Evolutionary conservation across 2,888 invertebrate species (phyloP).

Genomic region (Athrips mouffetella): DNA sequence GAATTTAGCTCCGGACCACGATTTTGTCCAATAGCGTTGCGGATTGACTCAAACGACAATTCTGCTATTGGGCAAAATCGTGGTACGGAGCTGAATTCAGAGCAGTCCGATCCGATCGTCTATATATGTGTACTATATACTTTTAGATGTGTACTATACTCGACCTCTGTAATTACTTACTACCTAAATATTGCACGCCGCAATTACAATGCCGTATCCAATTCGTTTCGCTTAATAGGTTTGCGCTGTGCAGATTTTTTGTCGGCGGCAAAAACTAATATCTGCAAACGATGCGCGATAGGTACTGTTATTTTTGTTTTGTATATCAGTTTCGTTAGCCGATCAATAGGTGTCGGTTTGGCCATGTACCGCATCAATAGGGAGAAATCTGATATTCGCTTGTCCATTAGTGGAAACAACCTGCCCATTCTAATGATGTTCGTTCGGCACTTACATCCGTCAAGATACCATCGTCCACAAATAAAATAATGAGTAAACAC

Average conservation of each 20-base stretch:
- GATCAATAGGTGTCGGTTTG: conserved; percentile 50
- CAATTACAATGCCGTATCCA: conserved; percentile 62
- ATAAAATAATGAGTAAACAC: conserved; percentile 67
- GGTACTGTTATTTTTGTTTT: conserved; percentile 71
- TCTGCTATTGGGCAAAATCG: too few relatives aligned
- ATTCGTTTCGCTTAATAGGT: conserved; percentile 64
- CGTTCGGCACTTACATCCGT: conserved; percentile 61
- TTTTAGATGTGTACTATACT: too few relatives aligned
- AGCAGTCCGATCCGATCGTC: too few relatives aligned
- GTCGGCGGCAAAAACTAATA: conserved; percentile 53
- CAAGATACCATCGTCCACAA: conserved; percentile 69
- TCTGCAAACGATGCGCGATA: conserved; percentile 56
- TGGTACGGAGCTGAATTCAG: too few relatives aligned
- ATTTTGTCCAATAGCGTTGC: too few relatives aligned
- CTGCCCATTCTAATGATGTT: conserved; percentile 63
- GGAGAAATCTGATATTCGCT: conserved; percentile 47
- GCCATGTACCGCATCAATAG: conserved; percentile 28
- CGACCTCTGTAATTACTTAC: conserved; percentile 52
- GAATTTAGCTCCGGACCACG: too few relatives aligned
- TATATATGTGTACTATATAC: too few relatives aligned
- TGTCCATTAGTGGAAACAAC: conserved; percentile 67
- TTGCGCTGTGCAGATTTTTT: conserved; percentile 53
- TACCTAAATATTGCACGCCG: conserved; percentile 57
- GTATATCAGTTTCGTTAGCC: conserved; percentile 59
- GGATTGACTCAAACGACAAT: too few relatives aligned